Evolutionary conservation across 1,140 invertebrate genomes (phyloP), one percentile per base, ranked within the genome.

Genomic region (Meloidogyne floridensis): DNA sequence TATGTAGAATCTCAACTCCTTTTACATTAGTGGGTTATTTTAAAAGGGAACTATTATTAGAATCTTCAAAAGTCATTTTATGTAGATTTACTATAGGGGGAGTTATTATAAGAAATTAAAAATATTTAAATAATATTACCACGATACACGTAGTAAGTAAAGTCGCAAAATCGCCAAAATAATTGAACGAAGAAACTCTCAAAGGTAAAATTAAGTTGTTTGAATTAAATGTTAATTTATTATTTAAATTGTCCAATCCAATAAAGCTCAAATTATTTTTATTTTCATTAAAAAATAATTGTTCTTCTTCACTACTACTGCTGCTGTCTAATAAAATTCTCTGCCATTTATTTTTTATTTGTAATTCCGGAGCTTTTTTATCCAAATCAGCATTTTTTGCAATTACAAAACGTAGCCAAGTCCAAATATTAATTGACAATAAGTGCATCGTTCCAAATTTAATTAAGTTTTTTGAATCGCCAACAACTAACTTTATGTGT

Each of bases 391-490:
- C 70, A 59, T 87, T 87, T 79, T 88, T 88, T 13, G 87, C 87
- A 6, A 89, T 73, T 0, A 89, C 87, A 81, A 89, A 89, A 69
- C 87, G 74, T 20, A 89, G 80, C 87, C 87, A 89, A 5, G 87
- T 89, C 87, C 87, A 89, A 6, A 90, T 78, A 74, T 89, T 89
- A 32, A 89, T 87, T 10, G 89, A 83, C 10, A 90, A 69, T n/a
- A 90, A 75, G 74, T 89, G 88, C 89, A 89, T 89, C 11, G 87
- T 88, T 20, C 88, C 88, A 11, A 89, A 79, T 72, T 90, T 90
- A 5, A 86, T 87, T 13, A 88, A 72, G 70, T 89, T 89, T 77
- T 86, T 89, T 7, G 84, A 88, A 10, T 88, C 81, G 2, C 72
- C 80, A 54, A 88, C 87, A 15, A 82, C 76, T 42, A 88, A 80